Evolutionary conservation across 2,113 vertebrate genomes (phyloP), one percentile per base, ranked within the genome.

Genomic region (Trochalopteron elliotii): DNA sequence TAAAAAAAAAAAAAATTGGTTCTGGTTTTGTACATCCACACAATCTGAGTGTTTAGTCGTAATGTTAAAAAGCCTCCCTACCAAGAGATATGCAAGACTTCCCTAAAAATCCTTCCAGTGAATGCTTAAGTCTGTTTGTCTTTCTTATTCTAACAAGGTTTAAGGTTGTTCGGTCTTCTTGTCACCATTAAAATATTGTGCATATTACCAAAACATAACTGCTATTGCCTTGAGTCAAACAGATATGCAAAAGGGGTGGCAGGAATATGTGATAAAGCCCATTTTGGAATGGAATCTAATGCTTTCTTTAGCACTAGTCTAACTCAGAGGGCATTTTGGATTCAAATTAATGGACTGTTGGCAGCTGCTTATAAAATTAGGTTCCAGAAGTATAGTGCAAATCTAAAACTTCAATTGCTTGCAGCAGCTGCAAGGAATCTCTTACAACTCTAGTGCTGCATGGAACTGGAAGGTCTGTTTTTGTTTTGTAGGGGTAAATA

Each of bases 321-420:
- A 95, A 91, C 57, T 94, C 72, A 87, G 78, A 92, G 95, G 94
- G 95, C 87, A 97, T 97, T 96, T 94, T 95, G 92, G 92, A 97
- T 97, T 98, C 96, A 97, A 97, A 97, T 98, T 97, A 98, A 94
- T 76, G 96, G 94, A 95, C 95, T 96, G 86, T 80, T 4, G 40
- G 94, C 97, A 97, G 93, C 93, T 94, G 95, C 77, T 97, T 95
- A 92, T 97, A 95, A 95, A 98, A 98, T 97, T 96, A 96, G 93
- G 90, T 91, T 97, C 79, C 87, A 87, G 93, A 97, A 97, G 96
- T 50, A 93, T 57, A 92, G 94, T 76, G 65, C 84, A 96, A 94
- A 96, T 83, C 83, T 95, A 68, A 90, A 93, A 89, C 92, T 89
- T 95, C 78, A 82, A 93, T 87, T 92, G 68, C 61, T 94, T 93